phyloP scores from a whole-genome alignment of 2,797 vertebrate species.

The Phataginus tricuspis region DNA sequence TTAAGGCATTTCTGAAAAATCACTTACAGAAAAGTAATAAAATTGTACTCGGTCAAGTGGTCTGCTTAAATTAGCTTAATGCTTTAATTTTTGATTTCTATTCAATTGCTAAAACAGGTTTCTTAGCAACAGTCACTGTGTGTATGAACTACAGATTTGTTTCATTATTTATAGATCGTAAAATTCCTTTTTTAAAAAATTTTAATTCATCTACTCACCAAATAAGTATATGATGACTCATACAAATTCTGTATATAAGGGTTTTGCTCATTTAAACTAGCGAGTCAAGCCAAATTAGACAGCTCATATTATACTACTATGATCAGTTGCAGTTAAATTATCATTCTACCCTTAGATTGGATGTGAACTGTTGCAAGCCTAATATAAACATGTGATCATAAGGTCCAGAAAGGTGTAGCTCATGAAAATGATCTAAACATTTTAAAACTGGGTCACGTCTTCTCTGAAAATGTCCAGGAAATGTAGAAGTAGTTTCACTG shows the following conservation, averaged over 20 bases:
- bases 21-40: slow-evolving; percentile 47
- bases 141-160: not conserved
- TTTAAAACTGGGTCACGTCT: not conserved
- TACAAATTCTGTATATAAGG: not conserved
- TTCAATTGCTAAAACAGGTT: not conserved
- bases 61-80: not conserved
- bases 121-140: not conserved
- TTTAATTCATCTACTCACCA: not conserved
- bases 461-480: not conserved
- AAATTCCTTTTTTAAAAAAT: not conserved
- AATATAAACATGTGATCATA: not conserved
- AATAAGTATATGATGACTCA: not conserved
- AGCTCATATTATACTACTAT: not conserved
- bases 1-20: slow-evolving; percentile 45
- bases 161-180: not conserved
- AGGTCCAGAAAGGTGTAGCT: not conserved
- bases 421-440: not conserved
- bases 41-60: not conserved
- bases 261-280: not conserved
- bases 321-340: not conserved
- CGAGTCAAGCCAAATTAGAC: not conserved
- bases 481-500: not conserved
- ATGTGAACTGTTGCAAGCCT: not conserved
- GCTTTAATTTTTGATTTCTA: slow-evolving; percentile 26
- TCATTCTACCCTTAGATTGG: not conserved